These are phyloP conservation scores for Corythornis cristatus DNA, from an alignment of 2,113 vertebrate genomes.

Conservation along the genomic window DNA sequence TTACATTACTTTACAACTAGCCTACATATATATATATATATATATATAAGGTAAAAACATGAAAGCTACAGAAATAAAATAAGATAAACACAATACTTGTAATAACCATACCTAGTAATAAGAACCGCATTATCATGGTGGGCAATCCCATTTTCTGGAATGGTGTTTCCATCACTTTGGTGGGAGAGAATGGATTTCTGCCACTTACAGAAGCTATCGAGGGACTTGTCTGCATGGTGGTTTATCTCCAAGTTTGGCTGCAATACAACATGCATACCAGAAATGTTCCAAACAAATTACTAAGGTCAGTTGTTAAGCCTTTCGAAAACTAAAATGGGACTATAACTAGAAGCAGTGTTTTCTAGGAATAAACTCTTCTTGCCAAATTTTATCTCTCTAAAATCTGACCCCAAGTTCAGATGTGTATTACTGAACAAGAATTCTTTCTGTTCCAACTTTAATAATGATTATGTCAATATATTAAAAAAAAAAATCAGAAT, in stretches of 20 bases:
- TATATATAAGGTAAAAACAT: neutral
- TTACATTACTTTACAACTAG: too few species aligned
- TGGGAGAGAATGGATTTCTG: conserved; percentile 98
- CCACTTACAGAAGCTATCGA: conserved; percentile 99
- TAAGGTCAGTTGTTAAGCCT: conserved; percentile 83
- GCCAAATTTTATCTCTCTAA: conserved; percentile 78
- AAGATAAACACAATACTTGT: conserved; percentile 78
- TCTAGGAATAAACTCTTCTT: conserved; percentile 80
- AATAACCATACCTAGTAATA: conserved; percentile 93
- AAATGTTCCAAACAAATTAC: conserved; percentile 87
- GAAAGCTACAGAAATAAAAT: conserved; percentile 63
- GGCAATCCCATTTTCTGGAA: conserved; percentile 98
- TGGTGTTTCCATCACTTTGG: conserved; percentile 97
- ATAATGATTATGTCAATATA: conserved; percentile 63
- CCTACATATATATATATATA: too few species aligned
- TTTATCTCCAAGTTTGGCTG: conserved; percentile 99
- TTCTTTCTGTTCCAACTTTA: conserved; percentile 71
- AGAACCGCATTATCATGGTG: conserved; percentile 99
- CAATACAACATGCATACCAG: conserved; percentile 84
- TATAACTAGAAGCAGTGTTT: conserved; percentile 84
- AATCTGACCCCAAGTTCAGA: conserved; percentile 76
- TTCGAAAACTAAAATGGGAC: conserved; percentile 82
- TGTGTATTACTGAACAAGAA: conserved; percentile 69
- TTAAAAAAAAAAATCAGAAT: conserved; percentile 6
- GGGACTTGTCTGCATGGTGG: conserved; percentile 99